Conservation (phyloP, 2,888 invertebrate genomes). For the Drosophila recens region DNA sequence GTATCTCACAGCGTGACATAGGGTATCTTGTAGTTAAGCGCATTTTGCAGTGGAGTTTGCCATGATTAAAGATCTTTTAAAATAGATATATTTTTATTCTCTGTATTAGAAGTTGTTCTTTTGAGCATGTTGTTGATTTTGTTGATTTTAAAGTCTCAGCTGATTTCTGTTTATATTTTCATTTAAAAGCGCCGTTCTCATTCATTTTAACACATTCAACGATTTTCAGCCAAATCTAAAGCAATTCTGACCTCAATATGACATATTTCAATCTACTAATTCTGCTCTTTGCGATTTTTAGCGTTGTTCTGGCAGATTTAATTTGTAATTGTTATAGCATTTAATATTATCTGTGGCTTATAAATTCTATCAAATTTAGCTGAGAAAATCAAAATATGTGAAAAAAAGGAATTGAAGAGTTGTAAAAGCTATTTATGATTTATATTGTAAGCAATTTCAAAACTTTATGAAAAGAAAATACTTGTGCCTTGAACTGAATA, state of each 20-base stretch:
- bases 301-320: background rate
- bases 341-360: too few relatives aligned
- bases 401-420: too few relatives aligned
- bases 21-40: too few relatives aligned
- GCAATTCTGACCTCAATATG: background rate
- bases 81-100: background rate
- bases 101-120: background rate
- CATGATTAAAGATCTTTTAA: background rate
- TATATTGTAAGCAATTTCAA: background rate
- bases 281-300: background rate
- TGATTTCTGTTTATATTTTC: background rate
- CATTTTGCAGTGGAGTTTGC: too few relatives aligned
- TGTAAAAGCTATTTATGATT: background rate
- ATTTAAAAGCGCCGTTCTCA: background rate
- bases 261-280: background rate
- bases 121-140: background rate
- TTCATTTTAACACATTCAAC: background rate
- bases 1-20: too few relatives aligned
- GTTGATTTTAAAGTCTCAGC: background rate
- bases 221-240: background rate
- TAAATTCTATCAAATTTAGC: too few relatives aligned
- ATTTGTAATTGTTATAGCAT: background rate
- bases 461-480: background rate
- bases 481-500: conserved; percentile 12
- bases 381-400: background rate